Conservation (phyloP, 2,113 vertebrate genomes). For the Anser brachyrhynchus region DNA sequence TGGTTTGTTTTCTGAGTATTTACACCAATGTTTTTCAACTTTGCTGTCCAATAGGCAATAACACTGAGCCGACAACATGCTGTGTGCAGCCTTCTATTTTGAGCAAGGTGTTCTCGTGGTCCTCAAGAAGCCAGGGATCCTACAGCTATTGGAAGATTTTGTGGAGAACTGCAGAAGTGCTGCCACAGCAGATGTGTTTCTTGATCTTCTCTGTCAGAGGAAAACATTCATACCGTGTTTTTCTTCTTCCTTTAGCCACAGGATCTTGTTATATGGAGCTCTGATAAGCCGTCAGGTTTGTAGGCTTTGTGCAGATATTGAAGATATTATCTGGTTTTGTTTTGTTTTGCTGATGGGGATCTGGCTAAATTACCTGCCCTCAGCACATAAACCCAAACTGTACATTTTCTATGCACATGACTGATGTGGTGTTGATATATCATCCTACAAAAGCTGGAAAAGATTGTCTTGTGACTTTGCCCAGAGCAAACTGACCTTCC, state of each 20-base stretch:
- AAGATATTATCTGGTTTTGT: background rate
- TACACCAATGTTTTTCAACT: background rate
- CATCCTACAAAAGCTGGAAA: slow-evolving; percentile 6
- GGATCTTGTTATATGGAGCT: background rate
- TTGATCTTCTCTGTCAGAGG: background rate
- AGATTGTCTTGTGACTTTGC: slow-evolving; percentile 52
- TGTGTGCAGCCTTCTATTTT: background rate
- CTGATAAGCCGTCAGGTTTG: background rate
- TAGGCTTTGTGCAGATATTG: slow-evolving; percentile 25
- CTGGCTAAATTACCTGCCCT: slow-evolving; percentile 3
- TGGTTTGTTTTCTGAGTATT: background rate
- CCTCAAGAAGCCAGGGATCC: background rate
- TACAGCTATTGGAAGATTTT: background rate
- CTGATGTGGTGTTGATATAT: slow-evolving; percentile 15
- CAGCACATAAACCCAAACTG: background rate
- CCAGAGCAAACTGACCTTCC: slow-evolving; percentile 56
- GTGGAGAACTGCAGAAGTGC: background rate
- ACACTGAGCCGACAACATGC: background rate
- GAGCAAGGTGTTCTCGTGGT: background rate
- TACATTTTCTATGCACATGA: background rate
- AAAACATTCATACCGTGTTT: background rate
- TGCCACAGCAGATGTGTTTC: background rate
- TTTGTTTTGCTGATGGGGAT: slow-evolving; percentile 34
- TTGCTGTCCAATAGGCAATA: background rate
- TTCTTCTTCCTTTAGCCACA: background rate